Evolutionary conservation across 2,888 invertebrate genomes (phyloP).

Genomic region (Euplexia lucipara): DNA sequence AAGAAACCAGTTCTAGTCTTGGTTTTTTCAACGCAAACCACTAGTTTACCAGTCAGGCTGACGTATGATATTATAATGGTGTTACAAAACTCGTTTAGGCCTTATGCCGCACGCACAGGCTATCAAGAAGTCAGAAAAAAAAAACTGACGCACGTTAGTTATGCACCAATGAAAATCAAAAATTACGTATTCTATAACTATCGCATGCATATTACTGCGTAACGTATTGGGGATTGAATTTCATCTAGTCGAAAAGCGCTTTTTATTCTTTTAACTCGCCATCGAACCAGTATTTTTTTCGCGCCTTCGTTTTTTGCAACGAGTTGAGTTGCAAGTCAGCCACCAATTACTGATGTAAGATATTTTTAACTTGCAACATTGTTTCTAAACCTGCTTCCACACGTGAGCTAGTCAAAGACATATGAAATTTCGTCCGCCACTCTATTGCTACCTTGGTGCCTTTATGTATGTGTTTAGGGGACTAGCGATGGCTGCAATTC

Average conservation of each 20-base stretch:
- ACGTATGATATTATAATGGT: constrained; percentile 50
- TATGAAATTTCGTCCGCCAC: constrained; percentile 24
- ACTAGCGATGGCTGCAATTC: constrained; percentile 16
- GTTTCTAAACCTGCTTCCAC: constrained; percentile 43
- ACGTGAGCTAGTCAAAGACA: constrained; percentile 16
- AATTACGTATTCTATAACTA: constrained; percentile 52
- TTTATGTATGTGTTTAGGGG: neutral
- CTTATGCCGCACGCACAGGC: constrained; percentile 43
- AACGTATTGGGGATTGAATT: constrained; percentile 52
- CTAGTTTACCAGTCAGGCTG: constrained; percentile 33
- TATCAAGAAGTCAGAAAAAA: constrained; percentile 47
- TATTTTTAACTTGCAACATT: constrained; percentile 49
- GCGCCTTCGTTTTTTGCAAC: constrained; percentile 39
- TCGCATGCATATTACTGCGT: constrained; percentile 49
- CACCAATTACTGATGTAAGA: constrained; percentile 44
- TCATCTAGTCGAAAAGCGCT: constrained; percentile 44
- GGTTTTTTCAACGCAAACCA: constrained; percentile 33
- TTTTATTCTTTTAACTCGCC: constrained; percentile 39
- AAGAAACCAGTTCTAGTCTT: constrained; percentile 44
- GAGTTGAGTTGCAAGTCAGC: constrained; percentile 44
- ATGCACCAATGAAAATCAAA: constrained; percentile 58
- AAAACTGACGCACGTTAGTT: constrained; percentile 50
- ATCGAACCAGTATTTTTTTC: constrained; percentile 47
- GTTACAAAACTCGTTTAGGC: constrained; percentile 53
- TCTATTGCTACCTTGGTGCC: constrained; percentile 1